Conservation (phyloP, 1,140 invertebrate species). For the Vanessa atalanta region DNA sequence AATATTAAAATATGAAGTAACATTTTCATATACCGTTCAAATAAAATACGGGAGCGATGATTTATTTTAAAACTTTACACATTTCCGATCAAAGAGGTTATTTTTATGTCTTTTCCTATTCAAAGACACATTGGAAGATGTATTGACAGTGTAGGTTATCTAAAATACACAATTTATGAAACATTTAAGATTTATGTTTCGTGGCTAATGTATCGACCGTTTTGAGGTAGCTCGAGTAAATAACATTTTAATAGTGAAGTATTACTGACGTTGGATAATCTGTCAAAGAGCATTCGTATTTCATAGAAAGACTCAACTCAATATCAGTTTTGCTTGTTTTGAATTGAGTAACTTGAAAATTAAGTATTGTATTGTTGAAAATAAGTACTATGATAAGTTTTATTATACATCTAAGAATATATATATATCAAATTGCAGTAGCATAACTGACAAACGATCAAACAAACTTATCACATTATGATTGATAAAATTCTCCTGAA, state of each 20-base stretch:
- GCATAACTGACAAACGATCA: too few relatives aligned
- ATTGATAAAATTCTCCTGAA: too few relatives aligned
- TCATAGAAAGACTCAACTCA: not conserved
- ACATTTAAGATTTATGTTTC: slow-evolving; percentile 27
- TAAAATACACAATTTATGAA: slow-evolving; percentile 16
- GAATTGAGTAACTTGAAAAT: not conserved
- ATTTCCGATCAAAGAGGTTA: slow-evolving; percentile 12
- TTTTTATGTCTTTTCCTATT: slow-evolving; percentile 4
- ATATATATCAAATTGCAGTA: too few relatives aligned
- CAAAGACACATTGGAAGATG: not conserved
- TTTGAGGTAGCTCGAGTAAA: slow-evolving; percentile 4
- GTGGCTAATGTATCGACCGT: slow-evolving; percentile 25
- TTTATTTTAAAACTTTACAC: slow-evolving; percentile 29
- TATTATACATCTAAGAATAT: too few relatives aligned
- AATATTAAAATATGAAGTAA: slow-evolving; percentile 47
- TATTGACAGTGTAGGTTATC: slow-evolving; percentile 16
- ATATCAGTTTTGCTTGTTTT: not conserved
- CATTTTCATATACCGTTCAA: slow-evolving; percentile 43
- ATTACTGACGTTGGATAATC: slow-evolving; percentile 20
- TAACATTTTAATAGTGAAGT: slow-evolving; percentile 24
- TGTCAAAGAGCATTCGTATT: slow-evolving; percentile 15
- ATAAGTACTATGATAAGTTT: too few relatives aligned
- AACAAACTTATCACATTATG: too few relatives aligned
- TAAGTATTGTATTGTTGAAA: too few relatives aligned
- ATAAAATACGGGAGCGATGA: slow-evolving; percentile 35